A percentile compares a stretch with the other conserved stretches of the same genome.
phyloP scores from a whole-genome alignment of 2,797 vertebrate species.

The Falco columbarius region DNA sequence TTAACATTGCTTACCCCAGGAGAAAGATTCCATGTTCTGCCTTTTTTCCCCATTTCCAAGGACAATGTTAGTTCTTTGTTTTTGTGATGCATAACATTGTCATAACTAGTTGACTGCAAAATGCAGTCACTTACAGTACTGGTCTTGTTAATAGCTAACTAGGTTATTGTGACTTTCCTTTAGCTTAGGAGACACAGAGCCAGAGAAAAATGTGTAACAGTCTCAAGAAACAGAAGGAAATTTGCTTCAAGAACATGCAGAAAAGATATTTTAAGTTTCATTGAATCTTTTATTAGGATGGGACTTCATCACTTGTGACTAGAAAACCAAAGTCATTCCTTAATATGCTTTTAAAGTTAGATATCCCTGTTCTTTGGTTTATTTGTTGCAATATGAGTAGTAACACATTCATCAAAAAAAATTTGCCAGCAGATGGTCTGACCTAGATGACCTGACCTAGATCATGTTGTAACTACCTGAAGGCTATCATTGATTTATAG shows the following conservation, averaged over 20 bases:
- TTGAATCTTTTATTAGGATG: not conserved
- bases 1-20: not conserved
- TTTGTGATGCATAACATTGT: constrained; percentile 31
- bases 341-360: not conserved
- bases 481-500: not conserved
- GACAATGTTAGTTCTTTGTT: constrained; percentile 12
- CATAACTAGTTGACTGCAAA: not conserved
- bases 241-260: not conserved
- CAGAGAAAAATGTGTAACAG: not conserved
- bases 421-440: not conserved
- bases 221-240: not conserved
- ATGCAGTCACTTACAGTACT: constrained; percentile 4
- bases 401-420: not conserved
- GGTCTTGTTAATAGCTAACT: constrained; percentile 3
- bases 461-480: not conserved
- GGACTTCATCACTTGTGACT: not conserved
- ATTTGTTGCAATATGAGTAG: not conserved
- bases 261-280: not conserved
- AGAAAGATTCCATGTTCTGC: constrained; percentile 38
- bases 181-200: not conserved
- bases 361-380: not conserved
- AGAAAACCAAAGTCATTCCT: not conserved
- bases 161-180: constrained; percentile 21
- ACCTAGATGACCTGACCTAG: not conserved
- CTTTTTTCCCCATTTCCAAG: constrained; percentile 37